These are phyloP conservation scores for Latrodectus elegans DNA, from an alignment of 2,888 invertebrate genomes.

Conservation along the genomic window DNA sequence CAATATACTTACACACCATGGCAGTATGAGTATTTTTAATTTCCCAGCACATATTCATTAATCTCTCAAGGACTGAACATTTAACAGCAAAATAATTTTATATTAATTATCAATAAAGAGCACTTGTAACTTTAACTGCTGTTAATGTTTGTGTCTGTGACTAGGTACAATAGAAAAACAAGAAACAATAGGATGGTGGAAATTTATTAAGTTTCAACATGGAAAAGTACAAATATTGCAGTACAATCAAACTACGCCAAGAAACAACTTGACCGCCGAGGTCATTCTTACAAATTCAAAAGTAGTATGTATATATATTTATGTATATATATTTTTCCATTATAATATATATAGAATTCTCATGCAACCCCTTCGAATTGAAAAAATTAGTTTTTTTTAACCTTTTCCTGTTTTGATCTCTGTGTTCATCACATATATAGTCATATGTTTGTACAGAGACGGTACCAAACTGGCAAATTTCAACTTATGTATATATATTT, in stretches of 20 bases:
- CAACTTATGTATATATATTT: conserved; percentile 68
- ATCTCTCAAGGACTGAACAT: too few species aligned
- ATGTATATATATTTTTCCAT: conserved; percentile 59
- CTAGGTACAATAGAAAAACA: not conserved
- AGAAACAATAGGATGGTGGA: conserved; percentile 63
- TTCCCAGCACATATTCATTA: too few species aligned
- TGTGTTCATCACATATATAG: conserved; percentile 53
- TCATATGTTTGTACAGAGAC: conserved; percentile 62
- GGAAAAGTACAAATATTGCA: conserved; percentile 81
- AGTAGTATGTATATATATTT: conserved; percentile 69
- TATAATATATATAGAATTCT: conserved; percentile 67
- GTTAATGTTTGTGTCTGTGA: too few species aligned
- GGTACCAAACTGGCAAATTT: conserved; percentile 62
- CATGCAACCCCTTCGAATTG: conserved; percentile 69
- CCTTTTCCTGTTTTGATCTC: conserved; percentile 66
- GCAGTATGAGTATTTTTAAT: too few species aligned
- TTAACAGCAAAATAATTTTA: too few species aligned
- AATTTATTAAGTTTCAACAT: conserved; percentile 79
- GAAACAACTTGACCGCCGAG: conserved; percentile 69
- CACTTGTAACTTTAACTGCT: too few species aligned
- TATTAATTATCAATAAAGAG: too few species aligned
- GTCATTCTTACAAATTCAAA: conserved; percentile 69
- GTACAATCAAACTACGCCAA: conserved; percentile 76
- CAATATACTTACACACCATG: too few species aligned
- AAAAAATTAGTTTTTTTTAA: conserved; percentile 52